Percentiles rank a stretch among this genome's conserved stretches.
phyloP scores from a whole-genome alignment of 2,797 vertebrate genomes.

The Philypnodon macrostomus region DNA sequence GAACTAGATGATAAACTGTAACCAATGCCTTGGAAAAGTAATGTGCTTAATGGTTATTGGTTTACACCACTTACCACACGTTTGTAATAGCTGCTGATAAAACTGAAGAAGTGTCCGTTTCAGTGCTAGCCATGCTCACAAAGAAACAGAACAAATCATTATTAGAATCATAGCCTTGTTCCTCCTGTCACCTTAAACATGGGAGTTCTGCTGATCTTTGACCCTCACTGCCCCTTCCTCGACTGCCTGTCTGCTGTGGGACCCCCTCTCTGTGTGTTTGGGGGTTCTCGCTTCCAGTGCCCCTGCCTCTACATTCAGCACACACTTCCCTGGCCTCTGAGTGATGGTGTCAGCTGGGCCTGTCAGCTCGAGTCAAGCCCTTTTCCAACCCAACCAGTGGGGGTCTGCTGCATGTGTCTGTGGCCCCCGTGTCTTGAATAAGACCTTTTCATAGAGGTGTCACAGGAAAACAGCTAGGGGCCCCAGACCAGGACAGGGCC shows the following conservation, averaged over 20 bases:
- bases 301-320: constrained; percentile 9
- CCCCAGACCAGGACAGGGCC: constrained; percentile 33
- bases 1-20: too few species aligned
- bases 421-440: constrained; percentile 43
- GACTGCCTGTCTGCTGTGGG: constrained; percentile 35
- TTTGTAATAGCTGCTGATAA: too few species aligned
- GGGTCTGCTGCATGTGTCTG: constrained; percentile 26
- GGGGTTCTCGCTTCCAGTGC: constrained; percentile 43
- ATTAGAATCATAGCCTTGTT: too few species aligned
- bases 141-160: too few species aligned
- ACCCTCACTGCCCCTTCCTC: constrained; percentile 8
- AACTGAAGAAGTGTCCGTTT: too few species aligned
- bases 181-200: not conserved
- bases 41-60: too few species aligned
- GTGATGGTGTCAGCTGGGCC: constrained; percentile 63
- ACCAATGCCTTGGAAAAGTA: too few species aligned
- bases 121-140: too few species aligned
- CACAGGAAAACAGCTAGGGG: constrained; percentile 39
- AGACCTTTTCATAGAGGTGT: constrained; percentile 52
- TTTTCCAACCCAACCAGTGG: constrained; percentile 27
- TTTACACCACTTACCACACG: too few species aligned
- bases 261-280: constrained; percentile 35
- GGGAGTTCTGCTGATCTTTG: constrained; percentile 26
- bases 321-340: constrained; percentile 33
- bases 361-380: constrained; percentile 25